Evolutionary conservation across 2,888 invertebrate species (phyloP).

Genomic region (Pediacus dermestoides): DNA sequence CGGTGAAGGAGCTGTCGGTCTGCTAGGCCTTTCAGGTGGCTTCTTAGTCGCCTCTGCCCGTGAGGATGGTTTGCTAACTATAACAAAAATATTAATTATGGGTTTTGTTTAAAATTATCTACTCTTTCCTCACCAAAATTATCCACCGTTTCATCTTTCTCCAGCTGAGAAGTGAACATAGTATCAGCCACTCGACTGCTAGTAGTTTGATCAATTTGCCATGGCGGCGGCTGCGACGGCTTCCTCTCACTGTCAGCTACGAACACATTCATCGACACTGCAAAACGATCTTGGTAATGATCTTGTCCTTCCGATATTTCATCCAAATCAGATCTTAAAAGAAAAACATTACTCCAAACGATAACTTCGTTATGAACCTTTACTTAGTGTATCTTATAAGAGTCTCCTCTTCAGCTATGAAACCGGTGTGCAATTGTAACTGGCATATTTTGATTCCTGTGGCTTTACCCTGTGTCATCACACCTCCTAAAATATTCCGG

Average conservation of each 20-base stretch:
- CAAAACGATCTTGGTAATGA: slow-evolving; percentile 69
- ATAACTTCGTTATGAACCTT: neutral
- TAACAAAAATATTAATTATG: slow-evolving; percentile 22
- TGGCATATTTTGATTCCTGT: slow-evolving; percentile 84
- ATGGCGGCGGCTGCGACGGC: slow-evolving; percentile 67
- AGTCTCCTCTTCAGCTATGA: slow-evolving; percentile 70
- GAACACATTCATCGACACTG: slow-evolving; percentile 65
- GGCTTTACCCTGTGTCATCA: slow-evolving; percentile 63
- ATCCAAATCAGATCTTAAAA: slow-evolving; percentile 68
- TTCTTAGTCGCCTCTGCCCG: slow-evolving; percentile 38
- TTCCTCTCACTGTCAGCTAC: slow-evolving; percentile 67
- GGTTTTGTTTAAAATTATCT: slow-evolving; percentile 5
- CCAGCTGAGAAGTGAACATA: slow-evolving; percentile 73
- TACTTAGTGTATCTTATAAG: slow-evolving; percentile 69
- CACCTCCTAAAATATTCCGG: slow-evolving; percentile 75
- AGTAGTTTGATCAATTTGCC: slow-evolving; percentile 69
- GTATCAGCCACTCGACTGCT: slow-evolving; percentile 56
- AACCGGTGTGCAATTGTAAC: slow-evolving; percentile 87
- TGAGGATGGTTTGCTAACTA: slow-evolving; percentile 53
- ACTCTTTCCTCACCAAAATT: slow-evolving; percentile 64
- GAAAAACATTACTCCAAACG: slow-evolving; percentile 3
- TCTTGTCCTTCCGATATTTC: slow-evolving; percentile 65
- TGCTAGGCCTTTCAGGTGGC: slow-evolving; percentile 48
- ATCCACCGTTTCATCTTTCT: slow-evolving; percentile 79
- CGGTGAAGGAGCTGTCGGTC: slow-evolving; percentile 37